Percentiles rank a stretch among this genome's conserved stretches.
phyloP scores from a whole-genome alignment of 2,888 invertebrate genomes.

The Sesia bembeciformis region DNA sequence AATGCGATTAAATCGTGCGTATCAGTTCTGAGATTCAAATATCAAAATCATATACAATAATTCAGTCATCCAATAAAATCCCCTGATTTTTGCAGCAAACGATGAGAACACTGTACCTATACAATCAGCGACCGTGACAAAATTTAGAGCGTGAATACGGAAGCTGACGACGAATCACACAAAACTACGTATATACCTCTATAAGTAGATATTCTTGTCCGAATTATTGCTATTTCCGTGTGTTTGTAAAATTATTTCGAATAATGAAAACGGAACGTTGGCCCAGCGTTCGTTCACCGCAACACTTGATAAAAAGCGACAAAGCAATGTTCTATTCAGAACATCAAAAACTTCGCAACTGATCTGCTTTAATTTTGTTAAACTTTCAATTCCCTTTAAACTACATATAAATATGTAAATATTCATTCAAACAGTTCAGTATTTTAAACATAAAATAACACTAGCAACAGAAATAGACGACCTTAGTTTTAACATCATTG shows the following conservation, averaged over 20 bases:
- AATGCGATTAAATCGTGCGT: too few relatives aligned
- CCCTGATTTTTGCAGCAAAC: too few relatives aligned
- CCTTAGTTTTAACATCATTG: too few relatives aligned
- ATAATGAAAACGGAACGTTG: conserved; percentile 24
- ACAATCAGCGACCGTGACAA: conserved; percentile 8
- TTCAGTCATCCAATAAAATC: too few relatives aligned
- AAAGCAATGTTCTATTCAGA: background rate
- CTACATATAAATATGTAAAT: too few relatives aligned
- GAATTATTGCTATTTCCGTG: conserved; percentile 36
- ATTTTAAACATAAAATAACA: too few relatives aligned
- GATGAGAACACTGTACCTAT: background rate
- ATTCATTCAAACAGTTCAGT: too few relatives aligned
- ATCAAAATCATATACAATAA: background rate
- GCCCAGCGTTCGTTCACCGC: conserved; percentile 30
- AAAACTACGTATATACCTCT: conserved; percentile 1
- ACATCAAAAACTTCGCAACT: too few relatives aligned
- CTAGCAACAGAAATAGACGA: too few relatives aligned
- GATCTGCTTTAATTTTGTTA: too few relatives aligned
- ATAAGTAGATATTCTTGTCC: conserved; percentile 7
- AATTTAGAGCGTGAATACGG: conserved; percentile 18
- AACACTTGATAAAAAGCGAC: conserved; percentile 1
- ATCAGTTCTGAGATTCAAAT: background rate
- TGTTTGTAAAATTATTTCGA: conserved; percentile 26
- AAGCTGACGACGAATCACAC: conserved; percentile 14
- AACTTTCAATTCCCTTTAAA: too few relatives aligned